phyloP scores from a whole-genome alignment of 2,113 vertebrate species.

The Coturnix japonica region DNA sequence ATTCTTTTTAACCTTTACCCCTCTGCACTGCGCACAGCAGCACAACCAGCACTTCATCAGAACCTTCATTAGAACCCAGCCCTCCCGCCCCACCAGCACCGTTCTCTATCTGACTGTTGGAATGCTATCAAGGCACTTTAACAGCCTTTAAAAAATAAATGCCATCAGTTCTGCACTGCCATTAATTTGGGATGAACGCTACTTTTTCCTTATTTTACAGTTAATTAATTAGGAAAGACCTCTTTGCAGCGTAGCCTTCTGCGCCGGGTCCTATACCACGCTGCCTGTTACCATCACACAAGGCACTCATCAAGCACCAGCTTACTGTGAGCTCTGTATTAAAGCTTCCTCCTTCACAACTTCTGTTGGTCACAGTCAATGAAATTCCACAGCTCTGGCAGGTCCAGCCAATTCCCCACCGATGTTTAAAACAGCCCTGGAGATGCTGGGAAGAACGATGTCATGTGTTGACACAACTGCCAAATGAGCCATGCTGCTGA shows the following conservation, averaged over 20 bases:
- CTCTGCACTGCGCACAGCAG: neutral
- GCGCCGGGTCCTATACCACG: neutral
- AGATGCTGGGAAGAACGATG: neutral
- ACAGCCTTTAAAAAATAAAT: neutral
- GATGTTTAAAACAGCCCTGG: neutral
- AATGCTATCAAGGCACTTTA: neutral
- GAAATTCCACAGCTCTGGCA: neutral
- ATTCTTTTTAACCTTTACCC: constrained; percentile 45
- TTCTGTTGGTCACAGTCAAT: neutral
- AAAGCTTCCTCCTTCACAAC: neutral
- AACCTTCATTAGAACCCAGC: neutral
- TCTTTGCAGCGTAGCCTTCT: neutral
- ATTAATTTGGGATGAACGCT: neutral
- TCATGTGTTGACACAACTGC: neutral
- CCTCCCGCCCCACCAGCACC: neutral
- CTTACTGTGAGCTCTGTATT: accelerated
- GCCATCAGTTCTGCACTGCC: neutral
- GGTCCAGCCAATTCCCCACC: neutral
- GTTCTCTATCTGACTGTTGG: neutral
- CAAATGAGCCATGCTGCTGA: neutral
- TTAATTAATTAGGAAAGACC: neutral
- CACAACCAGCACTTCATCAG: constrained; percentile 3
- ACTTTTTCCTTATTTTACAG: neutral
- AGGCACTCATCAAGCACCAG: neutral
- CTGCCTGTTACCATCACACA: accelerated